Evolutionary conservation across 2,797 vertebrate genomes (phyloP).

Genomic region (Petrocephalus sullivani): DNA sequence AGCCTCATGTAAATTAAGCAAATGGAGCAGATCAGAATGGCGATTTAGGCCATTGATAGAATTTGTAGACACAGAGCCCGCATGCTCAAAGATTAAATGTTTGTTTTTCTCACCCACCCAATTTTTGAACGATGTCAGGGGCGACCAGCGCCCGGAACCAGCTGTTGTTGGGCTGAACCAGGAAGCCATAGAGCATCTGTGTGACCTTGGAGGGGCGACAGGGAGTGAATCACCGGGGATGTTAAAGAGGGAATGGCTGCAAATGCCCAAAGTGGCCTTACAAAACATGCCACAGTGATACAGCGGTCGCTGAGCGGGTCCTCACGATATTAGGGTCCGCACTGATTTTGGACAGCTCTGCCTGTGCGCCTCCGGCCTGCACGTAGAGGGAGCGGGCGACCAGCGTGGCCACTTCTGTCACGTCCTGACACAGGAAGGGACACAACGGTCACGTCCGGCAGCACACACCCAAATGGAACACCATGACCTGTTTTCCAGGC

Average conservation of each 20-base stretch:
- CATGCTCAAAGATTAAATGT: background rate
- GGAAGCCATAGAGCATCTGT: conserved; percentile 78
- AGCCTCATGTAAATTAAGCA: background rate
- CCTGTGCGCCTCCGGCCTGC: conserved; percentile 70
- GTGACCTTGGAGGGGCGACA: conserved; percentile 62
- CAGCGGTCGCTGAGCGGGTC: background rate
- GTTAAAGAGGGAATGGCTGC: background rate
- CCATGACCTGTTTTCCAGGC: background rate
- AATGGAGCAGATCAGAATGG: background rate
- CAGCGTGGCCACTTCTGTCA: conserved; percentile 76
- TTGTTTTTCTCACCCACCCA: conserved; percentile 61
- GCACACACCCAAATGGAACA: background rate
- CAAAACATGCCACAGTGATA: background rate
- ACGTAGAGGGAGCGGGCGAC: conserved; percentile 73
- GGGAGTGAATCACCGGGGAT: background rate
- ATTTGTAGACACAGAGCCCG: background rate
- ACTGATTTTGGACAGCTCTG: conserved; percentile 45
- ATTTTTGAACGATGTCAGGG: conserved; percentile 52
- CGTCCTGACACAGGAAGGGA: conserved; percentile 55
- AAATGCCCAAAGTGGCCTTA: background rate
- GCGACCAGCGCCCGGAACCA: conserved; percentile 79
- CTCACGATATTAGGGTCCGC: conserved; percentile 74
- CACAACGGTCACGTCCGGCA: background rate
- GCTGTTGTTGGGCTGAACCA: conserved; percentile 78
- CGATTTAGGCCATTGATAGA: background rate